Percentiles rank a stretch among this genome's conserved stretches.
Conservation (phyloP, 2,888 invertebrate species). For the Yponomeuta evonymella region DNA sequence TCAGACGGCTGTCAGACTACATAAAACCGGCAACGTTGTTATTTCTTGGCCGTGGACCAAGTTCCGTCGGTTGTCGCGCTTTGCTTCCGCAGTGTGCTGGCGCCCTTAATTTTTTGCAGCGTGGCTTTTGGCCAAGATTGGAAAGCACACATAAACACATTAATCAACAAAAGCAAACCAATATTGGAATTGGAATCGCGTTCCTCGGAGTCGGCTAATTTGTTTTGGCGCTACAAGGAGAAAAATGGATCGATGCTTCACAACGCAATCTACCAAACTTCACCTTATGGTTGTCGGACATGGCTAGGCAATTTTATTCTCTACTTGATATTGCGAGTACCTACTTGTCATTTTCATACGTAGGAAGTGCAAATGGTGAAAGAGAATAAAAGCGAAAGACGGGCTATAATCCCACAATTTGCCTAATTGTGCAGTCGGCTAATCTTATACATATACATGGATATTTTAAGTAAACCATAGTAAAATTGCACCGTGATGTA, state of each 20-base stretch:
- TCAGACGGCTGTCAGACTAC: conserved; percentile 38
- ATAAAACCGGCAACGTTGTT: conserved; percentile 27
- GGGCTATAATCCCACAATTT: too few species aligned
- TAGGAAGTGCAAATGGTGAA: too few species aligned
- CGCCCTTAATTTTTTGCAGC: conserved; percentile 60
- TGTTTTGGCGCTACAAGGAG: not conserved
- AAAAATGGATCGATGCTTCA: not conserved
- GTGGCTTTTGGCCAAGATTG: conserved; percentile 54
- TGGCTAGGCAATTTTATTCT: too few species aligned
- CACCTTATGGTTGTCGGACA: too few species aligned
- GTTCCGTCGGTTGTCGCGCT: conserved; percentile 28
- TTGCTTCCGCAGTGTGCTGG: conserved; percentile 17
- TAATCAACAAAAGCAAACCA: not conserved
- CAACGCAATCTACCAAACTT: too few species aligned
- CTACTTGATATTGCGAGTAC: too few species aligned
- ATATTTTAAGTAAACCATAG: too few species aligned
- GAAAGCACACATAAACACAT: conserved; percentile 6
- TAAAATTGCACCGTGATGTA: too few species aligned
- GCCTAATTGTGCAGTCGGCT: too few species aligned
- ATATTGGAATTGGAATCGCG: conserved; percentile 1
- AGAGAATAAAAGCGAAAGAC: too few species aligned
- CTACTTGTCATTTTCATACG: too few species aligned
- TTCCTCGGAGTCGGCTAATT: not conserved
- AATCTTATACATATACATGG: too few species aligned
- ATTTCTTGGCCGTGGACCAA: conserved; percentile 55